These are phyloP conservation scores for Cephonodes hylas DNA, from an alignment of 2,888 invertebrate species.

Conservation along the genomic window DNA sequence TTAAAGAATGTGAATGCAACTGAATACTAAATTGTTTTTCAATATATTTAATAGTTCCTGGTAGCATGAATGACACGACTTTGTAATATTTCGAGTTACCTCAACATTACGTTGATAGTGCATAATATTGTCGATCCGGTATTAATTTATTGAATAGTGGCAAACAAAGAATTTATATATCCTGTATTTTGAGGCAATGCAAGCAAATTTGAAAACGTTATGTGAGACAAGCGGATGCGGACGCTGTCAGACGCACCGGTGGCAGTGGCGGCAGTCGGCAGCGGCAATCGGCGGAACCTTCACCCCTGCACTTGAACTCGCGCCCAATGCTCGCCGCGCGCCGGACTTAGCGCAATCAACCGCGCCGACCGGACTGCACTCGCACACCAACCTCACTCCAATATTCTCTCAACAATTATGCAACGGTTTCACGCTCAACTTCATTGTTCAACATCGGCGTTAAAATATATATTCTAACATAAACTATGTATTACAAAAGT, in stretches of 20 bases:
- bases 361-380: slow-evolving; percentile 53
- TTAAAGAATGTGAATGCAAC: not conserved
- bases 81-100: not conserved
- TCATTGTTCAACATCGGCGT: slow-evolving; percentile 12
- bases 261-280: slow-evolving; percentile 20
- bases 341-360: slow-evolving; percentile 63
- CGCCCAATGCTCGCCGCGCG: slow-evolving; percentile 30
- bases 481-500: no score
- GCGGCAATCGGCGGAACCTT: slow-evolving; percentile 53
- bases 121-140: not conserved
- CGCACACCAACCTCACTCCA: slow-evolving; percentile 29
- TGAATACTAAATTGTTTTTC: not conserved
- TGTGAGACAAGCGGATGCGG: slow-evolving; percentile 14
- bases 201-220: not conserved
- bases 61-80: not conserved
- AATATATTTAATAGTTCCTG: not conserved
- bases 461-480: no score
- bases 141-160: not conserved
- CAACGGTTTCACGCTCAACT: slow-evolving; percentile 4
- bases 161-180: not conserved
- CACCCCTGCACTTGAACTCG: slow-evolving; percentile 79
- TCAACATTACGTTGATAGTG: not conserved
- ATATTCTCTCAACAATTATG: slow-evolving; percentile 22
- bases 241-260: slow-evolving; percentile 18
- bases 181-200: not conserved